A percentile compares a stretch with the other conserved stretches of the same genome.
Evolutionary conservation across 2,113 vertebrate species (phyloP).

Genomic region (Camelus dromedarius): DNA sequence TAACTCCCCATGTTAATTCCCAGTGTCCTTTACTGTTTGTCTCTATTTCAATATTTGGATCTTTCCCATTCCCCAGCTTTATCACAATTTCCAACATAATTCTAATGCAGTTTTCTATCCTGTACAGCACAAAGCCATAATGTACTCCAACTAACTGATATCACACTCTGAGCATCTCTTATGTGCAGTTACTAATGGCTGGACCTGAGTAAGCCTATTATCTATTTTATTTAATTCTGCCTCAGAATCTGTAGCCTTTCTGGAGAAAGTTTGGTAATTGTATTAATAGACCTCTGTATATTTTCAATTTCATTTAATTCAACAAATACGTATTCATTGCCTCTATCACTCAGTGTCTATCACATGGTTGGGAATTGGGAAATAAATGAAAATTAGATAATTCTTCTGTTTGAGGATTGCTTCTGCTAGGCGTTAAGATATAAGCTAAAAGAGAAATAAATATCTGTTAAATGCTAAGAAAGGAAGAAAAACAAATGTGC

Average conservation of each 20-base stretch:
- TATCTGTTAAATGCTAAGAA: not conserved
- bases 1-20: not conserved
- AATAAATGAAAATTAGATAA: not conserved
- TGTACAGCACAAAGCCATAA: not conserved
- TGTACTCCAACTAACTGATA: not conserved
- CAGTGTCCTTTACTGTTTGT: not conserved
- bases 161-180: not conserved
- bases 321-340: conserved; percentile 8
- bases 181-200: conserved; percentile 2
- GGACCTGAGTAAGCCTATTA: not conserved
- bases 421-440: not conserved
- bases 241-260: not conserved
- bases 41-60: not conserved
- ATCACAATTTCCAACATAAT: not conserved
- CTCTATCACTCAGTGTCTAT: not conserved
- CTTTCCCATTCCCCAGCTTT: not conserved
- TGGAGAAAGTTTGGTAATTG: not conserved
- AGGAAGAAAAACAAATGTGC: not conserved
- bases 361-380: not conserved
- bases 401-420: not conserved
- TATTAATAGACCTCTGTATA: conserved; percentile 24
- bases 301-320: conserved; percentile 46
- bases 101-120: not conserved
- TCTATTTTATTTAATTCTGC: conserved; percentile 60
- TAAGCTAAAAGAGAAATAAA: not conserved